These are phyloP conservation scores for Fopius arisanus DNA, from an alignment of 1,140 invertebrate species.

Conservation along the genomic window DNA sequence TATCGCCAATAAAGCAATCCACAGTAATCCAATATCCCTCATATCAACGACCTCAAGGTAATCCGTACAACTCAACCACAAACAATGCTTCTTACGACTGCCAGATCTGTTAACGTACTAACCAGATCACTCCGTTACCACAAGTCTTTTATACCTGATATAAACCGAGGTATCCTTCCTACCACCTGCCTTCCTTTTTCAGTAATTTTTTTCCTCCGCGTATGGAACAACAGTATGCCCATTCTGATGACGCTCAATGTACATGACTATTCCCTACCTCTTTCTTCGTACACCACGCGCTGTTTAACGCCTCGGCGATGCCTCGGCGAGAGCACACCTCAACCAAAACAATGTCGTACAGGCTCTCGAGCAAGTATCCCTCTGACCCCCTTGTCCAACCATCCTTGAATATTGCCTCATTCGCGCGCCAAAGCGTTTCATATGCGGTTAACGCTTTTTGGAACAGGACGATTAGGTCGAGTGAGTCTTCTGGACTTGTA, in stretches of 20 bases:
- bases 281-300: conserved; percentile 49
- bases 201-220: conserved; percentile 12
- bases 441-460: conserved; percentile 15
- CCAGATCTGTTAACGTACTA: conserved; percentile 37
- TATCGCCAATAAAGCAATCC: conserved; percentile 32
- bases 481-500: not conserved
- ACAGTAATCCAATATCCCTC: conserved; percentile 11
- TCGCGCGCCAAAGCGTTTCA: conserved; percentile 10
- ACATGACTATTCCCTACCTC: conserved; percentile 1
- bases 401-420: conserved; percentile 39
- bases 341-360: conserved; percentile 63
- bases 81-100: conserved; percentile 13
- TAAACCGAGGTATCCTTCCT: conserved; percentile 14
- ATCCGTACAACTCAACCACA: not conserved
- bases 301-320: conserved; percentile 60
- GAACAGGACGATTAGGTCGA: conserved; percentile 5
- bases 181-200: conserved; percentile 17
- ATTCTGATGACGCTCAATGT: not conserved
- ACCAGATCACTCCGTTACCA: conserved; percentile 43
- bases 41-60: not conserved
- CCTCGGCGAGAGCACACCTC: conserved; percentile 47
- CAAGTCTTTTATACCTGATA: conserved; percentile 48
- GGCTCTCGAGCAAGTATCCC: conserved; percentile 58
- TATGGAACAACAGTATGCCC: not conserved
- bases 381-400: conserved; percentile 60